Percentiles rank a stretch among this genome's conserved stretches.
phyloP scores from a whole-genome alignment of 2,797 vertebrate species.

The Micropoecilia bifurca region DNA sequence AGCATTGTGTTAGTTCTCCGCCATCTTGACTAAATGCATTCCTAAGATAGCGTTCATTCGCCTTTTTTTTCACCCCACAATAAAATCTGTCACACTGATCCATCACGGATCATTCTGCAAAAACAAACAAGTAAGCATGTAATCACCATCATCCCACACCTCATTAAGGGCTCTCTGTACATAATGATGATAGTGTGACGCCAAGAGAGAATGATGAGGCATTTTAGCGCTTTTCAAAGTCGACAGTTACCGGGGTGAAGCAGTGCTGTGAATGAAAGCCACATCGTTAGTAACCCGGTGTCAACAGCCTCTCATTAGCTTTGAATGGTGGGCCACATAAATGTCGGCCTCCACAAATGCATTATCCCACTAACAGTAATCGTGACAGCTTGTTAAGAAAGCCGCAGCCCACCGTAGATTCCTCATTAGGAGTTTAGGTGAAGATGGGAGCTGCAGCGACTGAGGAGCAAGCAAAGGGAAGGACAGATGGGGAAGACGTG shows the following conservation, averaged over 20 bases:
- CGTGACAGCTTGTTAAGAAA: constrained; percentile 56
- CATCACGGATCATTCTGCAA: not conserved
- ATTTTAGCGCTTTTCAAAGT: constrained; percentile 42
- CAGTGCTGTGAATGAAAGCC: constrained; percentile 59
- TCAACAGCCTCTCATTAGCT: constrained; percentile 73
- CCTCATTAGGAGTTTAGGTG: constrained; percentile 53
- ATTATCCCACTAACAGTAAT: constrained; percentile 38
- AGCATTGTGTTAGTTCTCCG: constrained; percentile 49
- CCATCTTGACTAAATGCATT: constrained; percentile 10
- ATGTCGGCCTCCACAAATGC: constrained; percentile 42
- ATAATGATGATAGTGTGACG: constrained; percentile 40
- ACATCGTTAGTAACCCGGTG: constrained; percentile 70
- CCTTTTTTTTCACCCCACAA: not conserved
- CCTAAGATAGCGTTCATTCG: constrained; percentile 8
- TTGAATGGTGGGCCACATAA: constrained; percentile 51
- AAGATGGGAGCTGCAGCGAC: constrained; percentile 21
- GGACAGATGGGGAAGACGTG: constrained; percentile 73
- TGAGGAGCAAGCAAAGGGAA: constrained; percentile 60
- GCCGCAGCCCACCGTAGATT: constrained; percentile 47
- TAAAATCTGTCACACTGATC: not conserved
- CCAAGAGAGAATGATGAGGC: constrained; percentile 36
- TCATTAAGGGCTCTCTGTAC: constrained; percentile 30
- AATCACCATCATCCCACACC: constrained; percentile 22
- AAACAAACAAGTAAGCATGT: constrained; percentile 31
- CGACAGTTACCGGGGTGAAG: constrained; percentile 50